These are phyloP conservation scores for Anguilla rostrata DNA, from an alignment of 2,113 vertebrate genomes.

Conservation along the genomic window DNA sequence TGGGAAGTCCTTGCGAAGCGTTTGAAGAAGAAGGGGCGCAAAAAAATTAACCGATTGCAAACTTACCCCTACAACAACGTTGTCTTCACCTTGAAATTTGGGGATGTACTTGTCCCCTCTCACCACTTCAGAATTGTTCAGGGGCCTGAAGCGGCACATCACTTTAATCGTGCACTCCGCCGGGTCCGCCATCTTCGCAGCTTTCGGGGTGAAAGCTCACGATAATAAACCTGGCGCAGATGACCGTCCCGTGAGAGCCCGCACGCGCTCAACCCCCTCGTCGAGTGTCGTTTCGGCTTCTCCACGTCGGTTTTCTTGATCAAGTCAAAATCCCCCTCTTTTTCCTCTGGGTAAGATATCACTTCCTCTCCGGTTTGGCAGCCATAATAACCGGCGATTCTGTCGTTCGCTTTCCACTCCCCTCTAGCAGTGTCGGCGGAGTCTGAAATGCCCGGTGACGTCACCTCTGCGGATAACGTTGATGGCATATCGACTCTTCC, in stretches of 20 bases:
- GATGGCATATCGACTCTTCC: constrained; percentile 24
- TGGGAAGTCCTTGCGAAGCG: neutral
- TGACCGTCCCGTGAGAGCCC: constrained; percentile 27
- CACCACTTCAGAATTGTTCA: constrained; percentile 87
- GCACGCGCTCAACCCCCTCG: constrained; percentile 44
- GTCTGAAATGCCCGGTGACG: constrained; percentile 9
- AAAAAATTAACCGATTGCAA: constrained; percentile 23
- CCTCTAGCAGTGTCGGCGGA: neutral
- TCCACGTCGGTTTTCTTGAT: neutral
- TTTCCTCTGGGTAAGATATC: constrained; percentile 43
- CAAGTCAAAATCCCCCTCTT: neutral
- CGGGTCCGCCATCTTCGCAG: constrained; percentile 92
- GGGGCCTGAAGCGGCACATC: constrained; percentile 94
- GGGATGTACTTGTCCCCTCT: constrained; percentile 86
- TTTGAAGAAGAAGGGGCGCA: neutral
- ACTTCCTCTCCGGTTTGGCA: constrained; percentile 85
- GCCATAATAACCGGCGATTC: constrained; percentile 71
- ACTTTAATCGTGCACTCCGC: constrained; percentile 98
- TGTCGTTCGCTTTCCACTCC: neutral
- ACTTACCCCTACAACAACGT: constrained; percentile 83
- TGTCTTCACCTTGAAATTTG: constrained; percentile 86
- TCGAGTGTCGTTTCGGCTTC: constrained; percentile 10
- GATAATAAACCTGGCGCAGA: constrained; percentile 38
- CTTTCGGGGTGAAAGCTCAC: constrained; percentile 56
- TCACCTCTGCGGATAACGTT: constrained; percentile 16